Evolutionary conservation across 2,113 vertebrate genomes (phyloP), one percentile per base, ranked within the genome.

Genomic region (Bubo bubo): DNA sequence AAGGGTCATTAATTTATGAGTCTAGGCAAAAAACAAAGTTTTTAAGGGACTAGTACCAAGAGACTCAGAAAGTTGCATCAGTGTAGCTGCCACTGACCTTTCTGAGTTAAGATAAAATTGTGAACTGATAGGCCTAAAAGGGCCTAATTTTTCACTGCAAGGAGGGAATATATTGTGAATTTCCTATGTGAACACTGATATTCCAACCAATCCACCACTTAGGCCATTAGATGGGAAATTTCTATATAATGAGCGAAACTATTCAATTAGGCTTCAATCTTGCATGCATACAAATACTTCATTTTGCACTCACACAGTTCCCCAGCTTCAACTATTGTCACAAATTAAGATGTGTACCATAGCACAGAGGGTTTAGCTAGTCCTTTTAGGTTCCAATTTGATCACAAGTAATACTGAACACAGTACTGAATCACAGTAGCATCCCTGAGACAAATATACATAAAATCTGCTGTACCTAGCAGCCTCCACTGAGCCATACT

Each of bases 1-100:
- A 55, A 68, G 32, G 71, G 55, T 88, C 81, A 92, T 86, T 95
- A 79, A 94, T 97, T 93, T 90, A 95, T 90, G 74, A 96, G 63
- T 39, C 62, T 41, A 30, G 37, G 45, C 73, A 89, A 90, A 91
- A 79, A 66, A 55, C 8, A 55, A 67, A 35, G 47, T 19, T 91
- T 94, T 91, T 77, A 67, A 71, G 45, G 34, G 30, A 74, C 71
- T 52, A 21, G 23, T 62, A 83, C 58, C 58, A 86, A 83, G 93
- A 83, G 87, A 72, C 53, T 79, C 66, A 60, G 45, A 91, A 72
- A 97, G 45, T 77, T 67, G 35, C 87, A 90, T 87, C 82, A 94
- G 26, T 16, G 67, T 62, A 68, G 24, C 66, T 90, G 77, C 55
- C 71, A 39, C 55, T 83, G 77, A 74, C 77, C 62, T 76, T 88